These are phyloP conservation scores for Drosophila setifemur DNA, from an alignment of 1,140 invertebrate species.

Conservation along the genomic window DNA sequence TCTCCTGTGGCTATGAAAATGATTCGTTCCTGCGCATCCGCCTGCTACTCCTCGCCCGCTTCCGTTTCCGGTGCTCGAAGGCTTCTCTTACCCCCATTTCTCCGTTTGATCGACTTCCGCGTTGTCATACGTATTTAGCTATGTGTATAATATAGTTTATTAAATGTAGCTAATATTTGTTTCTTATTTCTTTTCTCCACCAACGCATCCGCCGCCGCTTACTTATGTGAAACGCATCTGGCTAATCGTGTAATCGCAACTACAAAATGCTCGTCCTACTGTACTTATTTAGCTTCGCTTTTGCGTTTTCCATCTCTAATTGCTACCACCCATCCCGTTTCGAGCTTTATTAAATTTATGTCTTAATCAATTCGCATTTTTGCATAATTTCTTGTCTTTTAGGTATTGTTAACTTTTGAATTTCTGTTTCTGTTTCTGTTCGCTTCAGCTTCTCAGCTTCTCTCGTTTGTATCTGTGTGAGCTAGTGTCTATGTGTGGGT, in stretches of 20 bases:
- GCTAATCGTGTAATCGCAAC: slow-evolving; percentile 68
- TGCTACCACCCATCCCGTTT: slow-evolving; percentile 38
- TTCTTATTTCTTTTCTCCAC: slow-evolving; percentile 35
- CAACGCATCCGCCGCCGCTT: neutral
- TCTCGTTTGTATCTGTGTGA: slow-evolving; percentile 28
- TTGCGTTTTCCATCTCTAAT: slow-evolving; percentile 13
- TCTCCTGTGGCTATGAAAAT: slow-evolving; percentile 70
- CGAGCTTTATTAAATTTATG: slow-evolving; percentile 62
- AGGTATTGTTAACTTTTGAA: slow-evolving; percentile 82
- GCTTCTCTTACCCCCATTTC: neutral
- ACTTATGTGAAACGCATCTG: slow-evolving; percentile 45
- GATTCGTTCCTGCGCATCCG: slow-evolving; percentile 37
- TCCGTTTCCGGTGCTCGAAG: slow-evolving; percentile 12
- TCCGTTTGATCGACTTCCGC: slow-evolving; percentile 8
- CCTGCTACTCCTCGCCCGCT: neutral
- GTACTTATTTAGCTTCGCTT: slow-evolving; percentile 45
- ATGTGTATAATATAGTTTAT: slow-evolving; percentile 71
- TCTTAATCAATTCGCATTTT: slow-evolving; percentile 76
- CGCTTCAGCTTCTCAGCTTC: too few relatives aligned
- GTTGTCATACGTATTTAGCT: slow-evolving; percentile 69
- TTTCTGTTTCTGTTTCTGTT: slow-evolving; percentile 56
- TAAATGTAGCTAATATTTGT: slow-evolving; percentile 77
- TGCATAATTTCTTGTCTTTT: slow-evolving; percentile 79
- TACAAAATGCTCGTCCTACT: slow-evolving; percentile 68
- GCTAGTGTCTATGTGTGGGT: slow-evolving; percentile 23